phyloP scores from a whole-genome alignment of 2,797 vertebrate species.

The Rhynchonycteris naso region DNA sequence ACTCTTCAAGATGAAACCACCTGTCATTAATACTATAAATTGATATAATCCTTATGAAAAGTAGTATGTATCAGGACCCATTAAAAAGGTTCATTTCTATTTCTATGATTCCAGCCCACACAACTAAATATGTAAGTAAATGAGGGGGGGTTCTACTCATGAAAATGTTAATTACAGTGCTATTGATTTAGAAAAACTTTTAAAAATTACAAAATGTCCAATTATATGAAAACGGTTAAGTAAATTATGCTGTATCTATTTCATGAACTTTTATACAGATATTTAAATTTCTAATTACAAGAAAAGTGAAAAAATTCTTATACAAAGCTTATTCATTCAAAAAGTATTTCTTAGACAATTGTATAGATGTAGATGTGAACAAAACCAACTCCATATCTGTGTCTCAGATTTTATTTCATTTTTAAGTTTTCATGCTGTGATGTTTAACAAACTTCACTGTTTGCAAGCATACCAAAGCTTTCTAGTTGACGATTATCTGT shows the following conservation, averaged over 20 bases:
- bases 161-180: background rate
- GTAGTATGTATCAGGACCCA: background rate
- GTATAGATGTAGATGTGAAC: background rate
- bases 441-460: background rate
- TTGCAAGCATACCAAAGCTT: background rate
- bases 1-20: background rate
- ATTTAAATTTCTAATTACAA: too few species aligned
- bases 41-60: constrained; percentile 6
- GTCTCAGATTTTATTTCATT: background rate
- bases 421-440: background rate
- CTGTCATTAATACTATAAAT: background rate
- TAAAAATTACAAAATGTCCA: constrained; percentile 11
- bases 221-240: background rate
- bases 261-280: too few species aligned
- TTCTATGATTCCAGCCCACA: background rate
- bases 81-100: background rate
- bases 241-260: background rate
- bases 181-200: constrained; percentile 14
- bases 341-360: background rate
- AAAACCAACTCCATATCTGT: background rate
- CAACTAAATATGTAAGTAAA: background rate
- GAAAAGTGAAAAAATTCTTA: background rate
- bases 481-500: background rate
- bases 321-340: background rate
- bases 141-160: background rate